phyloP scores from a whole-genome alignment of 2,113 vertebrate species.

The Cricetomys ansorgei region DNA sequence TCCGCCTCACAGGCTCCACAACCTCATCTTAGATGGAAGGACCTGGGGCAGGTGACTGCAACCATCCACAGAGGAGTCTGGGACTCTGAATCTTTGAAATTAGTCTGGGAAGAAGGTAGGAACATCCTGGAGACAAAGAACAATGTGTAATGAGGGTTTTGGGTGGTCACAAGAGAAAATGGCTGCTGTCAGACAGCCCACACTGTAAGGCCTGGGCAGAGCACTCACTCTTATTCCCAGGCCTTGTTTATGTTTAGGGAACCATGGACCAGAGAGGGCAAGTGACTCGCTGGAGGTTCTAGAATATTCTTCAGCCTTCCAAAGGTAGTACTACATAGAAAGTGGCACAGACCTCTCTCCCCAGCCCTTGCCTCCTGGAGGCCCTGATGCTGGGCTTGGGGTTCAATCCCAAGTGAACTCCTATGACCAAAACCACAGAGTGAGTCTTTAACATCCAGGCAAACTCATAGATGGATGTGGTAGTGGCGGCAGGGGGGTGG shows the following conservation, averaged over 20 bases:
- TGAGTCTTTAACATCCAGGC: neutral
- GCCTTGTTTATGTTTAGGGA: neutral
- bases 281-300: neutral
- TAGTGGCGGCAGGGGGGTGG: rapidly evolving
- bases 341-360: neutral
- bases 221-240: rapidly evolving
- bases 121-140: neutral
- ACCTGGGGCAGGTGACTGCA: neutral
- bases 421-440: too few species aligned
- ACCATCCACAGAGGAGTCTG: neutral
- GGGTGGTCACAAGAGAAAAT: neutral
- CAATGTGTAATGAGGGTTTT: neutral
- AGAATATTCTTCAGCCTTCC: neutral
- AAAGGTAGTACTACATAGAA: neutral
- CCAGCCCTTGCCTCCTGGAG: neutral
- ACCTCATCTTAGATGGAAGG: rapidly evolving
- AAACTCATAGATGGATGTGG: neutral
- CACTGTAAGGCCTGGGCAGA: neutral
- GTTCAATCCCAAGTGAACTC: rapidly evolving
- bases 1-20: neutral
- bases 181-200: neutral
- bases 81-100: neutral
- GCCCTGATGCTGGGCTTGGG: neutral
- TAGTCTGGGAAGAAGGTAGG: neutral
- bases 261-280: neutral